phyloP scores from a whole-genome alignment of 2,888 invertebrate genomes.

The Chrysodeixis includens region DNA sequence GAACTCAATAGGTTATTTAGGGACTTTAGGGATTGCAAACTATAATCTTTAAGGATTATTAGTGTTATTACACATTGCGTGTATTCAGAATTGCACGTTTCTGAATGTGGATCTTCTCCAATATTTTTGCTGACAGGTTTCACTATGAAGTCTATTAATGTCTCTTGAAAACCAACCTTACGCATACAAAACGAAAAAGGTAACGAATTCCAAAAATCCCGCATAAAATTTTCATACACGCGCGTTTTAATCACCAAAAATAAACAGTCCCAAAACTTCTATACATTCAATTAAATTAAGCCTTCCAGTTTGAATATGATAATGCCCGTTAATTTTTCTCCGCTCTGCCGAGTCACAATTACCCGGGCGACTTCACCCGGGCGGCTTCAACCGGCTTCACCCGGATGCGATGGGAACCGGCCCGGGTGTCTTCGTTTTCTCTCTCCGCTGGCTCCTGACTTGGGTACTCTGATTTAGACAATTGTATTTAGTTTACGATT shows the following conservation, averaged over 20 bases:
- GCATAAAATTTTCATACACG: conserved; percentile 19
- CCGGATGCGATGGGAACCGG: conserved; percentile 65
- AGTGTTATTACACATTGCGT: too few species aligned
- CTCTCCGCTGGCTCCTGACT: conserved; percentile 60
- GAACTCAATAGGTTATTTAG: too few species aligned
- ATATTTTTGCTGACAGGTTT: too few species aligned
- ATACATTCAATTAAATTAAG: conserved; percentile 59
- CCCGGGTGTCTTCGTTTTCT: conserved; percentile 63
- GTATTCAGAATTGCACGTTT: too few species aligned
- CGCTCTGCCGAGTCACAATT: conserved; percentile 76
- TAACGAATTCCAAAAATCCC: neutral
- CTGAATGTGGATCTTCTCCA: too few species aligned
- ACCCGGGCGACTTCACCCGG: conserved; percentile 64
- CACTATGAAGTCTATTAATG: too few species aligned
- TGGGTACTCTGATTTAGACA: conserved; percentile 59
- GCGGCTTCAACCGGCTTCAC: conserved; percentile 59
- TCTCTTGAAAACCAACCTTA: neutral
- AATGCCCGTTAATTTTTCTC: conserved; percentile 74
- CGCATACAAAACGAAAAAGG: neutral
- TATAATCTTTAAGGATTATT: too few species aligned
- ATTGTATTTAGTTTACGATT: conserved; percentile 56
- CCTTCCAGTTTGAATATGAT: conserved; percentile 70
- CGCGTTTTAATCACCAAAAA: conserved; percentile 44
- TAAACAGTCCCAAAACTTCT: conserved; percentile 52
- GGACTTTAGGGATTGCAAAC: too few species aligned